Conservation (phyloP, 2,113 vertebrate genomes). For the Calonectris borealis region DNA sequence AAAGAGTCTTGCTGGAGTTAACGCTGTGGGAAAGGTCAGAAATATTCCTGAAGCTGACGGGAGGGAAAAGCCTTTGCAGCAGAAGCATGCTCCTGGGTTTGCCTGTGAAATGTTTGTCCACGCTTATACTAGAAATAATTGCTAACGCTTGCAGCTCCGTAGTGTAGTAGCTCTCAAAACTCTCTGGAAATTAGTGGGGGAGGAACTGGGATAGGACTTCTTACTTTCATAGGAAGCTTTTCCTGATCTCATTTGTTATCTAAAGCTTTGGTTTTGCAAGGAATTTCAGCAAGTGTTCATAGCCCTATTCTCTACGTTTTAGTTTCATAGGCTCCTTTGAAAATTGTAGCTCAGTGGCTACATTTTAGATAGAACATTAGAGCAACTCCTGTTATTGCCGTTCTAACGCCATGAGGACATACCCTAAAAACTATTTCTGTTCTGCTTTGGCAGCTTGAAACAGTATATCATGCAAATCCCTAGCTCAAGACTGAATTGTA, state of each 20-base stretch:
- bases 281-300: background rate
- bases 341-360: background rate
- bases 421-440: background rate
- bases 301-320: background rate
- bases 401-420: background rate
- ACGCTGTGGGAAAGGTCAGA: background rate
- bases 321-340: background rate
- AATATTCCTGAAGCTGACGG: background rate
- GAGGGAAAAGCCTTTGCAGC: background rate
- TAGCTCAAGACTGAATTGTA: background rate
- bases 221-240: background rate
- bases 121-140: background rate
- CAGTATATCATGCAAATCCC: background rate
- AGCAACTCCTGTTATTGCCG: background rate
- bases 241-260: background rate
- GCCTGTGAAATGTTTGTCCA: background rate
- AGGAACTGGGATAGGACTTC: background rate
- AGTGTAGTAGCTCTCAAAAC: background rate
- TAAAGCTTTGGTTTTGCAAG: background rate
- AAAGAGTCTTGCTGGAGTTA: background rate
- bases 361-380: background rate
- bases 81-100: background rate
- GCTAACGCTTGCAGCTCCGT: background rate
- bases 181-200: background rate
- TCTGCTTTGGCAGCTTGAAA: background rate